phyloP scores from a whole-genome alignment of 2,797 vertebrate species.

The Centroberyx gerrardi region DNA sequence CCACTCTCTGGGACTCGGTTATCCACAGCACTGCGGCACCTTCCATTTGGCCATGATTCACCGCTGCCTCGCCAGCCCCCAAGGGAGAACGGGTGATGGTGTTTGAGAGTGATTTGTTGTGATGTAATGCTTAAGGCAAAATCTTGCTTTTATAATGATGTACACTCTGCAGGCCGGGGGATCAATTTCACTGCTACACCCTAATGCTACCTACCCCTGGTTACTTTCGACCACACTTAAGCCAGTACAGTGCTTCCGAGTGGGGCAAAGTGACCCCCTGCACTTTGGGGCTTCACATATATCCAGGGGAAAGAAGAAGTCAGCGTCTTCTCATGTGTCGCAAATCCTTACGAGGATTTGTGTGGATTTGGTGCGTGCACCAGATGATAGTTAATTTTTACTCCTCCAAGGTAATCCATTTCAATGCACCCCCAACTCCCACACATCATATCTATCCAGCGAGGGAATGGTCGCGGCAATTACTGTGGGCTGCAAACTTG shows the following conservation, averaged over 20 bases:
- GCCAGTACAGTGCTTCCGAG: neutral
- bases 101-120: slow-evolving; percentile 58
- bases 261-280: slow-evolving; percentile 38
- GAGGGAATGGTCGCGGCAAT: slow-evolving; percentile 76
- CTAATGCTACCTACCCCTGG: neutral
- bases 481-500: slow-evolving; percentile 74
- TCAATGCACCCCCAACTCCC: slow-evolving; percentile 56
- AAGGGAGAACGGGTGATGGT: slow-evolving; percentile 15
- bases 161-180: slow-evolving; percentile 9
- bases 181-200: slow-evolving; percentile 4
- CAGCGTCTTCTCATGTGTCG: slow-evolving; percentile 51
- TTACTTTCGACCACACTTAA: slow-evolving; percentile 13
- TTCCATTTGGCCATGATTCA: slow-evolving; percentile 51
- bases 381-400: slow-evolving; percentile 62
- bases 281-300: slow-evolving; percentile 33
- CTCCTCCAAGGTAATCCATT: slow-evolving; percentile 68
- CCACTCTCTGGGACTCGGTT: neutral
- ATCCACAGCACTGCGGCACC: slow-evolving; percentile 6
- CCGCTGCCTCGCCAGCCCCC: neutral
- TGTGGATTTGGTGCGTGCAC: slow-evolving; percentile 62
- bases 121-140: slow-evolving; percentile 58
- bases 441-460: slow-evolving; percentile 64
- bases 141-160: slow-evolving; percentile 38
- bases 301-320: slow-evolving; percentile 39
- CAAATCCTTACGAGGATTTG: slow-evolving; percentile 66